A percentile compares a stretch with the other conserved stretches of the same genome.
phyloP scores from a whole-genome alignment of 2,113 vertebrate species.

The Gracilinanus agilis region DNA sequence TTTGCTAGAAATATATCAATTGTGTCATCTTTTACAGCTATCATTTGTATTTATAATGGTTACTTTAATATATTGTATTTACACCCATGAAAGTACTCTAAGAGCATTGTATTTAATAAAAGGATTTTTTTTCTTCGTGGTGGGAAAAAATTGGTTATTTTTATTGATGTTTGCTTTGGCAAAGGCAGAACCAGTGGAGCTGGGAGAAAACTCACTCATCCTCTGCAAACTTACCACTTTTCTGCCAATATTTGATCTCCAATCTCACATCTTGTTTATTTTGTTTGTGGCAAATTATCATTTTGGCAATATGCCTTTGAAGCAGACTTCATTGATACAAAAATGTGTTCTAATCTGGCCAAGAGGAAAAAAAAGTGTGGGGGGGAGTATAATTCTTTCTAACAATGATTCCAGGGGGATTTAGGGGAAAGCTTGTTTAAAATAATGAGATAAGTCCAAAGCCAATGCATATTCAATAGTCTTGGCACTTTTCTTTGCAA shows the following conservation, averaged over 20 bases:
- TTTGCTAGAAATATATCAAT: neutral
- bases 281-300: slow-evolving; percentile 84
- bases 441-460: slow-evolving; percentile 69
- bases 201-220: slow-evolving; percentile 74
- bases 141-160: slow-evolving; percentile 13
- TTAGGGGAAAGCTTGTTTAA: slow-evolving; percentile 65
- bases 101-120: slow-evolving; percentile 37
- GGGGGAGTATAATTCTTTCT: slow-evolving; percentile 58
- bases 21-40: slow-evolving; percentile 14
- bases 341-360: slow-evolving; percentile 80
- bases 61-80: neutral
- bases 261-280: slow-evolving; percentile 85
- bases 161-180: slow-evolving; percentile 75
- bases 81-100: neutral
- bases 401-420: slow-evolving; percentile 58
- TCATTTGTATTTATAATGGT: slow-evolving; percentile 17
- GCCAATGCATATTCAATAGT: slow-evolving; percentile 66
- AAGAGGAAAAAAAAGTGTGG: slow-evolving; percentile 71
- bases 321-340: slow-evolving; percentile 82
- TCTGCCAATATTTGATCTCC: slow-evolving; percentile 85
- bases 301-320: slow-evolving; percentile 83
- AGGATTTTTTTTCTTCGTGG: neutral
- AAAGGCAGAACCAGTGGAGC: slow-evolving; percentile 49
- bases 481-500: slow-evolving; percentile 55
- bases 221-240: slow-evolving; percentile 77